Percentiles rank a stretch among this genome's conserved stretches.
Evolutionary conservation across 2,888 invertebrate genomes (phyloP).

Genomic region (Cyaniris semiargus): DNA sequence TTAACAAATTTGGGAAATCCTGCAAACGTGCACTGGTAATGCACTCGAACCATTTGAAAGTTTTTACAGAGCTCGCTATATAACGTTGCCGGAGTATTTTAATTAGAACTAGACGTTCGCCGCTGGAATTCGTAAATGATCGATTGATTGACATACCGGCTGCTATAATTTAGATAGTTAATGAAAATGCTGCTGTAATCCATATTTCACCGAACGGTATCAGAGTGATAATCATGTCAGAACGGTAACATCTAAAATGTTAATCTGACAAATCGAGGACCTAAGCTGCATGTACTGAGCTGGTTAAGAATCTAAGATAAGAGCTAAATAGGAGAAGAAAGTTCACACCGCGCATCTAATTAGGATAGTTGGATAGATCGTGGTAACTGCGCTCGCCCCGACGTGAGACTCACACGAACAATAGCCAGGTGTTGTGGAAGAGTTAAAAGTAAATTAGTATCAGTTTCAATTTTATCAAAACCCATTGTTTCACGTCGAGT

Average conservation of each 20-base stretch:
- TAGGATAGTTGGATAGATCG: conserved; percentile 31
- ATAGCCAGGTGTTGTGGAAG: neutral
- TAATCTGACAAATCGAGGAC: neutral
- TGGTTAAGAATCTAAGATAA: conserved; percentile 19
- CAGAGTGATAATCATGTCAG: neutral
- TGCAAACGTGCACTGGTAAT: neutral
- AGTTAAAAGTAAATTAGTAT: conserved; percentile 14
- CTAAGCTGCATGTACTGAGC: neutral
- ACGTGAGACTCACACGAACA: conserved; percentile 20
- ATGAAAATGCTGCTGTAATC: neutral
- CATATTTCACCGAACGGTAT: neutral
- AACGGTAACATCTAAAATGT: neutral
- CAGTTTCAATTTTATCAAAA: conserved; percentile 17
- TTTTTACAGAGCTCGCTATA: neutral
- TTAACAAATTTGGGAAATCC: neutral
- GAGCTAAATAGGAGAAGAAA: conserved; percentile 16
- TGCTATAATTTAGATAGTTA: neutral
- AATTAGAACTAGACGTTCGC: conserved; percentile 1
- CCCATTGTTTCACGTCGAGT: conserved; percentile 10
- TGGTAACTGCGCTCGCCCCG: conserved; percentile 14
- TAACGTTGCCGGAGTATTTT: neutral
- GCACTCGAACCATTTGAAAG: conserved; percentile 11
- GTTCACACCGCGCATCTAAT: conserved; percentile 23
- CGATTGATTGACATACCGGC: neutral
- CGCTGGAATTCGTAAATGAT: neutral